Percentiles rank a stretch among this genome's conserved stretches.
phyloP scores from a whole-genome alignment of 1,140 invertebrate genomes.

The Drosophila fuyamai region DNA sequence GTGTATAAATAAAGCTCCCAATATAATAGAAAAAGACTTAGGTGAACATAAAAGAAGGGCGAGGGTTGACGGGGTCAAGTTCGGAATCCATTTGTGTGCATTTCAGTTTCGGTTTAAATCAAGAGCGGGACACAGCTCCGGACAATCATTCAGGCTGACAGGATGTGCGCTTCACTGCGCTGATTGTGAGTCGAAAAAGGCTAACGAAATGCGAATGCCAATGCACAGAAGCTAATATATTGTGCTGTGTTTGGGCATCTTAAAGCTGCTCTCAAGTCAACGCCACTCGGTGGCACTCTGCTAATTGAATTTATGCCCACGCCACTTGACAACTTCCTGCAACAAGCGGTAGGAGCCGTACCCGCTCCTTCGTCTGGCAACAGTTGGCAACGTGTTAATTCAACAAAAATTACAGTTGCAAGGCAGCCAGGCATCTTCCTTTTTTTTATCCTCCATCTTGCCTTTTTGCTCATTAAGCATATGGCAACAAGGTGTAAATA shows the following conservation, averaged over 20 bases:
- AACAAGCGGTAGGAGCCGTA: conserved; percentile 20
- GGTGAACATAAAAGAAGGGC: neutral
- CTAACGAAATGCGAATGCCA: conserved; percentile 68
- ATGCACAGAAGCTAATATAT: conserved; percentile 40
- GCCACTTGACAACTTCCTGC: conserved; percentile 71
- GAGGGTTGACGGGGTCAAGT: conserved; percentile 42
- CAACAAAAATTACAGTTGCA: conserved; percentile 66
- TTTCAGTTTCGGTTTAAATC: conserved; percentile 81
- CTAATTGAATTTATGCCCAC: conserved; percentile 79
- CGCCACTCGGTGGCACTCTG: conserved; percentile 66
- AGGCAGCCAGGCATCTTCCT: conserved; percentile 14
- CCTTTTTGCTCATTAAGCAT: conserved; percentile 74
- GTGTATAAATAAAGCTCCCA: conserved; percentile 58
- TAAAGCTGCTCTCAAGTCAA: conserved; percentile 9
- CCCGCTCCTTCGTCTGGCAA: conserved; percentile 44
- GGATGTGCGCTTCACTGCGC: conserved; percentile 78
- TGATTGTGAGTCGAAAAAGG: conserved; percentile 71
- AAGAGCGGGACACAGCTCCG: conserved; percentile 49
- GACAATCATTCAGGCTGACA: conserved; percentile 80
- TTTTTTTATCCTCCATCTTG: conserved; percentile 35
- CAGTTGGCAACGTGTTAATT: conserved; percentile 78
- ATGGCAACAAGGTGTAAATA: conserved; percentile 79
- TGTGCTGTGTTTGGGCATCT: conserved; percentile 2
- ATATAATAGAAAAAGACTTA: conserved; percentile 65
- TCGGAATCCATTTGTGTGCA: conserved; percentile 80